Evolutionary conservation across 1,140 invertebrate genomes (phyloP).

Genomic region (Drosophila sp.): DNA sequence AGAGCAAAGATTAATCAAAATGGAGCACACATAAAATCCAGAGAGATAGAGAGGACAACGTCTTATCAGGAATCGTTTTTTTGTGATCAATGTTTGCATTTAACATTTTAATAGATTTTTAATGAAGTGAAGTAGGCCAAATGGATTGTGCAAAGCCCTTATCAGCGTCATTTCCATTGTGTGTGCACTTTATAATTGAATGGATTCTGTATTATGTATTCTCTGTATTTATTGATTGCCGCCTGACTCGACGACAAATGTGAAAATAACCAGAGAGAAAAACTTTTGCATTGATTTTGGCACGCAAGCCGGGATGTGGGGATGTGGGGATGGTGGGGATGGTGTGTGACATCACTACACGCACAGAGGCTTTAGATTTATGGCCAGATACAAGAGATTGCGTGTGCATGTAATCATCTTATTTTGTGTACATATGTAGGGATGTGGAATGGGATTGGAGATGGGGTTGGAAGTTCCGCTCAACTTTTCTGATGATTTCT

Average conservation of each 20-base stretch:
- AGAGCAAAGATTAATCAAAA: slow-evolving; percentile 62
- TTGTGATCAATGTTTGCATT: slow-evolving; percentile 32
- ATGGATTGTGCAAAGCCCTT: slow-evolving; percentile 65
- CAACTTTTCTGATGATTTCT: slow-evolving; percentile 73
- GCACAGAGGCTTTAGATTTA: slow-evolving; percentile 63
- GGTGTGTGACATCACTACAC: slow-evolving; percentile 33
- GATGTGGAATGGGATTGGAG: neutral
- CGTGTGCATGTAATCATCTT: slow-evolving; percentile 74
- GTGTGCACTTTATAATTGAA: slow-evolving; percentile 73
- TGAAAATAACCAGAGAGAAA: slow-evolving; percentile 20
- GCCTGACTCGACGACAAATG: slow-evolving; percentile 38
- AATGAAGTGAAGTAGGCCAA: slow-evolving; percentile 79
- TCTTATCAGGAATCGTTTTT: slow-evolving; percentile 27
- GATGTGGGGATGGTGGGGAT: neutral
- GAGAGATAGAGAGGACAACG: slow-evolving; percentile 30
- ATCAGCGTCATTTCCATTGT: slow-evolving; percentile 71
- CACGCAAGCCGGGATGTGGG: slow-evolving; percentile 36
- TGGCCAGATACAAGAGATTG: slow-evolving; percentile 62
- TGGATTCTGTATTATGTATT: slow-evolving; percentile 55
- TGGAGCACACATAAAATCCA: slow-evolving; percentile 57
- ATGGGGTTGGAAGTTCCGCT: slow-evolving; percentile 53
- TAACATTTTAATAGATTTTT: slow-evolving; percentile 76
- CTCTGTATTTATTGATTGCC: slow-evolving; percentile 57
- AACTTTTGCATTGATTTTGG: slow-evolving; percentile 75
- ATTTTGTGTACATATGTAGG: slow-evolving; percentile 49